phyloP scores from a whole-genome alignment of 2,888 invertebrate genomes.

The Diadromus collaris region DNA sequence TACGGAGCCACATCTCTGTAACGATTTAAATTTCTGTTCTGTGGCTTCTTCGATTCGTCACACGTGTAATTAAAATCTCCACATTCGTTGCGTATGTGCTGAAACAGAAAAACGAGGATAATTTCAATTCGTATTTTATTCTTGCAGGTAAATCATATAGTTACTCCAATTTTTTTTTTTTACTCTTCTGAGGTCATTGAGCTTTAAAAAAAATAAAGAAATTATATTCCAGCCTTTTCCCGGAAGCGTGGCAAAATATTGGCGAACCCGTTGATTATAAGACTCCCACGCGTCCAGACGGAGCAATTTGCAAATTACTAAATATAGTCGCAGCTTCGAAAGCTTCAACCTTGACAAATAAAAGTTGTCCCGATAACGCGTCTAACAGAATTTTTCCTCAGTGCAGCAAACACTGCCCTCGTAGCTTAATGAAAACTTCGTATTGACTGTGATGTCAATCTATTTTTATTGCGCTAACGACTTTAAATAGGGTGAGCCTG shows the following conservation, averaged over 20 bases:
- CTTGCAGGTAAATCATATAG: neutral
- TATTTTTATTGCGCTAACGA: neutral
- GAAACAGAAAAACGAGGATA: conserved; percentile 73
- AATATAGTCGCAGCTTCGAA: conserved; percentile 55
- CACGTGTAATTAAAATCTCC: conserved; percentile 84
- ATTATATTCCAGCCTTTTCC: conserved; percentile 49
- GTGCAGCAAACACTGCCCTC: neutral
- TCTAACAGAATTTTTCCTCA: neutral
- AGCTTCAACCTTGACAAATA: conserved; percentile 51
- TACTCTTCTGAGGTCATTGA: neutral
- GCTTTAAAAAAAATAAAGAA: conserved; percentile 24
- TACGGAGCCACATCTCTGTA: conserved; percentile 98
- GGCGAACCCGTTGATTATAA: conserved; percentile 53
- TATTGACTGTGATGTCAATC: neutral
- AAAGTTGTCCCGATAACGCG: conserved; percentile 23
- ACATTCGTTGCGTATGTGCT: conserved; percentile 89
- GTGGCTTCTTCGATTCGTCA: conserved; percentile 88
- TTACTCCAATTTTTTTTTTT: neutral
- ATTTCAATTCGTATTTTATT: neutral
- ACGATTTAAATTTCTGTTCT: conserved; percentile 92
- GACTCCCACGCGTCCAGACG: conserved; percentile 55
- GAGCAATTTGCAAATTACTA: conserved; percentile 60
- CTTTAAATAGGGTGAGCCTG: neutral
- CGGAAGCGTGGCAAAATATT: conserved; percentile 47
- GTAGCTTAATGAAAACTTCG: neutral